These are phyloP conservation scores for Mareca penelope DNA, from an alignment of 2,797 vertebrate genomes.

Conservation along the genomic window DNA sequence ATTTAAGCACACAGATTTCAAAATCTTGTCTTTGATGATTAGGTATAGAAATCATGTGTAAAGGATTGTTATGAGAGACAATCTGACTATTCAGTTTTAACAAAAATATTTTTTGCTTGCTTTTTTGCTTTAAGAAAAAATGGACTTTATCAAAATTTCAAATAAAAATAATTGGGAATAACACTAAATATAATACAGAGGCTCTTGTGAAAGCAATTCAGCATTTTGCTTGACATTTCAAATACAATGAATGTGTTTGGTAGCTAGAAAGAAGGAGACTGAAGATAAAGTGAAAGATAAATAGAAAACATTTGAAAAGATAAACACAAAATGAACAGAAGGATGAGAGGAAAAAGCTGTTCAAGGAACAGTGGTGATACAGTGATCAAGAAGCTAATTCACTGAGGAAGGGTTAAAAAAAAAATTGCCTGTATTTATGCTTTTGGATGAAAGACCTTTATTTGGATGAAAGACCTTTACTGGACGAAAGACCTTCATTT, in stretches of 20 bases:
- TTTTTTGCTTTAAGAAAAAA: background rate
- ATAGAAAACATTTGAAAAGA: background rate
- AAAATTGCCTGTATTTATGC: background rate
- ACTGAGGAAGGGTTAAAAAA: background rate
- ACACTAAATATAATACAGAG: too few species aligned
- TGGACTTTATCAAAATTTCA: background rate
- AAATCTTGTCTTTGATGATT: background rate
- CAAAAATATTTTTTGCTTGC: background rate
- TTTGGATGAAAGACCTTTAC: background rate
- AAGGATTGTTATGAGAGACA: background rate
- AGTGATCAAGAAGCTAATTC: background rate
- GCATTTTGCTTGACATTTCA: background rate
- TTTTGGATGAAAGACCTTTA: background rate
- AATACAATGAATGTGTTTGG: background rate
- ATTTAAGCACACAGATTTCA: background rate
- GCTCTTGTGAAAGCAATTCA: background rate
- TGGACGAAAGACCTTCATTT: background rate
- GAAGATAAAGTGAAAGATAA: background rate
- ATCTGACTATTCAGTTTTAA: background rate
- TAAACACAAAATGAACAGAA: background rate
- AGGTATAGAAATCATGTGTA: background rate
- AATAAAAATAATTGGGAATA: background rate
- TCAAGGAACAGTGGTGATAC: background rate
- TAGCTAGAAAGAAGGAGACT: background rate
- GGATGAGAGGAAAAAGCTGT: background rate